Percentiles rank a stretch among this genome's conserved stretches.
phyloP scores from a whole-genome alignment of 2,797 vertebrate species.

The Chrysocyon brachyurus region DNA sequence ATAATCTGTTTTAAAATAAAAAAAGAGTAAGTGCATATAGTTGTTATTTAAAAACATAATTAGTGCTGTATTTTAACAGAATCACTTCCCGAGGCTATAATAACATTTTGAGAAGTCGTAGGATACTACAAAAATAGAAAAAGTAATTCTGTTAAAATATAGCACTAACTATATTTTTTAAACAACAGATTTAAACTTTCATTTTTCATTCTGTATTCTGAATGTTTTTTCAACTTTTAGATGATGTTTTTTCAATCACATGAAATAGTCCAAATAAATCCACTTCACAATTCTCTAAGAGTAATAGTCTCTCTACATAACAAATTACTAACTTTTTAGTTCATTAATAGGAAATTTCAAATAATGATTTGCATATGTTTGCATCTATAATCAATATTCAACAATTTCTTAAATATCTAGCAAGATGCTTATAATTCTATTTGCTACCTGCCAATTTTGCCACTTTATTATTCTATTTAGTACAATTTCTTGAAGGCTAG shows the following conservation, averaged over 20 bases:
- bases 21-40: neutral
- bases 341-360: conserved; percentile 68
- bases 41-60: conserved; percentile 74
- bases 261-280: conserved; percentile 61
- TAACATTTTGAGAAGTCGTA: conserved; percentile 73
- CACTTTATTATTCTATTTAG: conserved; percentile 25
- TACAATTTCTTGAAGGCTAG: neutral
- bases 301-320: conserved; percentile 10
- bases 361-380: conserved; percentile 61
- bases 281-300: conserved; percentile 61
- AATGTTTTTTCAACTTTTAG: conserved; percentile 52
- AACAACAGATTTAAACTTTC: conserved; percentile 65
- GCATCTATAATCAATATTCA: conserved; percentile 57
- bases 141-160: conserved; percentile 68
- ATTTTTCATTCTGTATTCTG: conserved; percentile 29
- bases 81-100: conserved; percentile 67
- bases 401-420: conserved; percentile 58
- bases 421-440: conserved; percentile 46
- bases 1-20: conserved; percentile 38
- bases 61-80: conserved; percentile 72
- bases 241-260: conserved; percentile 53
- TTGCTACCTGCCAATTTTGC: conserved; percentile 48
- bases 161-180: conserved; percentile 64
- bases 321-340: conserved; percentile 58
- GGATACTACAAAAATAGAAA: conserved; percentile 63